Evolutionary conservation across 2,888 invertebrate genomes (phyloP), one percentile per base, ranked within the genome.

Genomic region (Cosmia trapezina): DNA sequence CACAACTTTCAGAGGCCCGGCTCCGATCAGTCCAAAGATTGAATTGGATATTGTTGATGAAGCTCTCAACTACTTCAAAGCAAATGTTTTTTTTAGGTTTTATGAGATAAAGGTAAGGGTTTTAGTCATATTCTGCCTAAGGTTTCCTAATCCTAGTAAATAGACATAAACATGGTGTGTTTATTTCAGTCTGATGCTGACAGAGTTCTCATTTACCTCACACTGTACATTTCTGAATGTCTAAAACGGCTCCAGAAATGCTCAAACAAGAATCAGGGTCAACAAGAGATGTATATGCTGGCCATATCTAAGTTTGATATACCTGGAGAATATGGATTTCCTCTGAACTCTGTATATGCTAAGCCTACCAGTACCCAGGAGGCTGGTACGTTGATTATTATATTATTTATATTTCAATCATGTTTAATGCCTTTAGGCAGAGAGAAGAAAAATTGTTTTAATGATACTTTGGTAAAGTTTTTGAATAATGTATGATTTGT

Each of bases 81-180:
- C 99, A 1, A 99, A 99, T 96, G 99, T 99, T 0, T 99, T 99
- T 95, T 99, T 99, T 93, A 97, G 99, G 85, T 99, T 99, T 51
- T 99, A 99, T 94, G 99, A 99, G 96, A 99, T 99, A 77, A 99
- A 99, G 97, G 99, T 98, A 94, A 86, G 85, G 53, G 9, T 28
- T 73, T 17, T 43, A 57, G 2, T 28, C 0, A 49, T 47, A 43
- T 54, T 28, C 22, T 56, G 19, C 5, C 0, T 14, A 17, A 45
- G 0, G 6, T 28, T 57, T 17, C 11, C 11, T n/a, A 12, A 45
- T 12, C 4, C n/a, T 4, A 19, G 14, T n/a, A n/a, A 17, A n/a
- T 33, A 22, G 22, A n/a, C 41, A 41, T 63, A 43, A 49, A 54
- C 37, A 37, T 0, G 9, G 1, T 49, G 8, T n/a, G 7, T 80